phyloP scores from a whole-genome alignment of 2,113 vertebrate genomes.

The Rhabdornis inornatus region DNA sequence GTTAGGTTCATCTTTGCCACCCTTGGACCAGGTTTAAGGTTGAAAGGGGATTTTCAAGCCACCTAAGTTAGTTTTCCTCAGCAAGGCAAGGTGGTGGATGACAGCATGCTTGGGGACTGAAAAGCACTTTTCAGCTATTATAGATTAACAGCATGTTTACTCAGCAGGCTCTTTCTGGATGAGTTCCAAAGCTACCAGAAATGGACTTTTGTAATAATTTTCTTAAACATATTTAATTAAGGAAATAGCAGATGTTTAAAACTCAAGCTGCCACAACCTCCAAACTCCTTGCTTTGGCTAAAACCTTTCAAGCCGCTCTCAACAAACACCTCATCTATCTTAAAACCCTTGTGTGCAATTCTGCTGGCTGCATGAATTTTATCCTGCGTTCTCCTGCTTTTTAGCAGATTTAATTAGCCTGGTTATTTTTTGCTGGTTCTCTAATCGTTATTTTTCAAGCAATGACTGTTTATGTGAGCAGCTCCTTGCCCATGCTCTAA shows the following conservation, averaged over 20 bases:
- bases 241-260: constrained; percentile 31
- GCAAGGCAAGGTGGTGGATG: background rate
- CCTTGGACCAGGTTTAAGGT: background rate
- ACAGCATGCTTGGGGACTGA: background rate
- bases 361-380: background rate
- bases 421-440: background rate
- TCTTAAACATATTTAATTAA: constrained; percentile 2
- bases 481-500: background rate
- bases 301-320: background rate
- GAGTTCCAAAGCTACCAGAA: background rate
- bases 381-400: background rate
- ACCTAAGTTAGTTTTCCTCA: background rate
- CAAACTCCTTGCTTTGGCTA: background rate
- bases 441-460: background rate
- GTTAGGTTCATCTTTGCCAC: background rate
- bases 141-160: background rate
- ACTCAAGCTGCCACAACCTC: background rate
- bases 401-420: background rate
- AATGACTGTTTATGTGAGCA: background rate
- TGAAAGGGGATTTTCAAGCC: background rate
- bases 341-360: background rate
- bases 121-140: background rate
- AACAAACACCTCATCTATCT: constrained; percentile 39
- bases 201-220: background rate
- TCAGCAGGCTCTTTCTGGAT: background rate